A percentile compares a stretch with the other conserved stretches of the same genome.
Conservation (phyloP, 1,140 invertebrate species). For the Orius insidiosus region DNA sequence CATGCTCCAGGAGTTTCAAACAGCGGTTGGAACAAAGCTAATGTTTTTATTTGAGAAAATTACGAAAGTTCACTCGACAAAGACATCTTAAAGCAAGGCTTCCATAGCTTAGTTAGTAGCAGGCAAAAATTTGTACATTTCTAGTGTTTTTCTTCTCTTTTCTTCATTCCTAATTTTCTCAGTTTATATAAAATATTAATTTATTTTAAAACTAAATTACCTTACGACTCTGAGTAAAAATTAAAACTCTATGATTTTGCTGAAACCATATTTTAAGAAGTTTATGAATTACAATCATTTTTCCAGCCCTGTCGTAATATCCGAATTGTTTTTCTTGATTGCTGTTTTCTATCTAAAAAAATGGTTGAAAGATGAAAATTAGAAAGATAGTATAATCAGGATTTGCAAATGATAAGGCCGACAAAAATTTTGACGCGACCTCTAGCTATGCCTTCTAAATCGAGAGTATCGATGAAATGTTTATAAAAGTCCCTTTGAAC, state of each 20-base stretch:
- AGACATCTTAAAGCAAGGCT: too few relatives aligned
- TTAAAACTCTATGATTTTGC: constrained; percentile 71
- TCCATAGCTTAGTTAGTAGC: too few relatives aligned
- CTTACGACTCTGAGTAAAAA: constrained; percentile 81
- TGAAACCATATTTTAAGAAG: constrained; percentile 87
- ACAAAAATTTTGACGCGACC: constrained; percentile 58
- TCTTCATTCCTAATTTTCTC: too few relatives aligned
- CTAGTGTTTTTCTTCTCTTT: too few relatives aligned
- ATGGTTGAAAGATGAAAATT: constrained; percentile 13
- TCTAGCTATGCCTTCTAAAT: constrained; percentile 44
- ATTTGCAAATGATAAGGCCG: constrained; percentile 88
- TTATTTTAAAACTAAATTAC: constrained; percentile 23
- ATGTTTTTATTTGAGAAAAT: too few relatives aligned
- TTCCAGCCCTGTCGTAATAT: constrained; percentile 72
- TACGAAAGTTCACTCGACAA: too few relatives aligned
- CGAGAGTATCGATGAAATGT: constrained; percentile 56
- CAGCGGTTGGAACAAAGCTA: too few relatives aligned
- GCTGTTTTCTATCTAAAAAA: too few relatives aligned
- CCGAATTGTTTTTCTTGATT: constrained; percentile 52
- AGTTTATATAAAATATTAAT: neutral
- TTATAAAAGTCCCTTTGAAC: constrained; percentile 72
- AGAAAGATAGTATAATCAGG: constrained; percentile 66
- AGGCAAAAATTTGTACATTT: too few relatives aligned
- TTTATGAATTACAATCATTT: constrained; percentile 88
- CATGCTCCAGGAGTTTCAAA: too few relatives aligned